Evolutionary conservation across 2,888 invertebrate species (phyloP).

Genomic region (Drosophila anomelani): DNA sequence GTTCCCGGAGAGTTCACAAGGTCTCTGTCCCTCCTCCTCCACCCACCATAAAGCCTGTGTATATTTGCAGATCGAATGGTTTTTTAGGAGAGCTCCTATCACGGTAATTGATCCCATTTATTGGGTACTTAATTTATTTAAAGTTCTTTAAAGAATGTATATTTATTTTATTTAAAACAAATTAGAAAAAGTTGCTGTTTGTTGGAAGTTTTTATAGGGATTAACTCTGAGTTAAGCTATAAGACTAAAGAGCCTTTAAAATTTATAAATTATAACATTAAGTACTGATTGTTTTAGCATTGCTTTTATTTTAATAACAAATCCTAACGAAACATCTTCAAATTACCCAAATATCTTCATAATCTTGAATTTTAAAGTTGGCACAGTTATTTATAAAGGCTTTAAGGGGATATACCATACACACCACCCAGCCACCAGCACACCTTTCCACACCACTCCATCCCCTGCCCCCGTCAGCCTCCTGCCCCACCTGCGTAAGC

Average conservation of each 20-base stretch:
- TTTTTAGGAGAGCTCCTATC: neutral
- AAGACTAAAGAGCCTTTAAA: too few relatives aligned
- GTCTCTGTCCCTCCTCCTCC: neutral
- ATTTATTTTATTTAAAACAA: neutral
- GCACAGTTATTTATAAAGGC: neutral
- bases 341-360: neutral
- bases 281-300: neutral
- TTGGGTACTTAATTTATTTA: neutral
- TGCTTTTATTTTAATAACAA: neutral
- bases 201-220: too few relatives aligned
- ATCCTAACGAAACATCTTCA: neutral
- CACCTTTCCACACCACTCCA: too few relatives aligned
- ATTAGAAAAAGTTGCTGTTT: too few relatives aligned
- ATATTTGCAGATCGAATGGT: slow-evolving; percentile 14
- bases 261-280: too few relatives aligned
- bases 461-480: neutral
- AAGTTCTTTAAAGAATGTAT: too few relatives aligned
- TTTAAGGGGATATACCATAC: slow-evolving; percentile 2
- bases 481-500: slow-evolving; percentile 9
- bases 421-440: neutral
- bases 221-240: too few relatives aligned
- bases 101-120: neutral
- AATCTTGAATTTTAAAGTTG: neutral
- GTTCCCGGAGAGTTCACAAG: neutral
- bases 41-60: too few relatives aligned